Conservation (phyloP, 2,797 vertebrate genomes). For the Pangasius mekongensis region DNA sequence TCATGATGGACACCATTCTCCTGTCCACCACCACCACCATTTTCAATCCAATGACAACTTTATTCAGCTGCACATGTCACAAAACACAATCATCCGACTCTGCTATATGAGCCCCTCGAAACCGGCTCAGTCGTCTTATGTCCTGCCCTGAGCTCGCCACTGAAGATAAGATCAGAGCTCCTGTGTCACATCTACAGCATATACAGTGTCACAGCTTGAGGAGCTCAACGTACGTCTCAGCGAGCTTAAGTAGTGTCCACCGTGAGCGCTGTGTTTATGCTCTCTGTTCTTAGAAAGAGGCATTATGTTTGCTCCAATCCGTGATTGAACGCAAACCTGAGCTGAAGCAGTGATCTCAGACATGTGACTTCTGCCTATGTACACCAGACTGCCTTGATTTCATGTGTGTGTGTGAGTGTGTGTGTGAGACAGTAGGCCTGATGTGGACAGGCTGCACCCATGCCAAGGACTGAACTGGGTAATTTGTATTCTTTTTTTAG, state of each 20-base stretch:
- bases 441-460: constrained; percentile 18
- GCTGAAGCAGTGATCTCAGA: constrained; percentile 7
- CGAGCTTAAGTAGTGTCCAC: constrained; percentile 80
- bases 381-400: background rate
- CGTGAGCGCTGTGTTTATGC: constrained; percentile 54
- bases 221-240: constrained; percentile 75
- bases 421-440: constrained; percentile 6
- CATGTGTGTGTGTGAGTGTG: background rate
- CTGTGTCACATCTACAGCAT: constrained; percentile 37
- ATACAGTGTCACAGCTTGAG: constrained; percentile 66
- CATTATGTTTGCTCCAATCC: constrained; percentile 60
- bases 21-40: background rate
- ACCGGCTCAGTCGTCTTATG: background rate
- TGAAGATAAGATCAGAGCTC: constrained; percentile 26
- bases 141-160: constrained; percentile 10
- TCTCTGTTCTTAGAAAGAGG: constrained; percentile 75
- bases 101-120: constrained; percentile 10
- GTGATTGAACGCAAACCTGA: constrained; percentile 57
- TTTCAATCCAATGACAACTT: background rate
- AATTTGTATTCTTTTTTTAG: constrained; percentile 31
- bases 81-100: constrained; percentile 6
- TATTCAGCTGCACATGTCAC: background rate
- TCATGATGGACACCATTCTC: background rate
- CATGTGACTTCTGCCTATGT: background rate
- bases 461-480: constrained; percentile 31